Evolutionary conservation across 2,113 vertebrate species (phyloP).

Genomic region (rat (Rattus norvegicus)): GRCr8 NC_086039.1:138371501-138372000

Average conservation of each 20-base stretch:
- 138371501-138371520: neutral
- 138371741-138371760: neutral
- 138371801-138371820: slow-evolving; percentile 89
- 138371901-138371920: slow-evolving; percentile 84
- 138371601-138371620: neutral
- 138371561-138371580: too few relatives aligned
- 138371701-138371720: neutral
- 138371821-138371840: slow-evolving; percentile 88
- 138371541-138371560: neutral
- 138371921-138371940: neutral
- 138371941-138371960: neutral
- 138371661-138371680: neutral
- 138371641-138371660: neutral
- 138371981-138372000: neutral
- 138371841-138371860: slow-evolving; percentile 86
- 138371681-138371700: neutral
- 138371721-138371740: neutral
- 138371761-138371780: slow-evolving; percentile 90
- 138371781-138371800: slow-evolving; percentile 88
- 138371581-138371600: too few relatives aligned
- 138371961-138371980: neutral
- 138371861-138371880: slow-evolving; percentile 73
- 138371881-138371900: slow-evolving; percentile 78
- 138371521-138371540: neutral
- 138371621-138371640: too few relatives aligned